Conservation (phyloP, 2,113 vertebrate genomes). For the Thunnus thynnus region DNA sequence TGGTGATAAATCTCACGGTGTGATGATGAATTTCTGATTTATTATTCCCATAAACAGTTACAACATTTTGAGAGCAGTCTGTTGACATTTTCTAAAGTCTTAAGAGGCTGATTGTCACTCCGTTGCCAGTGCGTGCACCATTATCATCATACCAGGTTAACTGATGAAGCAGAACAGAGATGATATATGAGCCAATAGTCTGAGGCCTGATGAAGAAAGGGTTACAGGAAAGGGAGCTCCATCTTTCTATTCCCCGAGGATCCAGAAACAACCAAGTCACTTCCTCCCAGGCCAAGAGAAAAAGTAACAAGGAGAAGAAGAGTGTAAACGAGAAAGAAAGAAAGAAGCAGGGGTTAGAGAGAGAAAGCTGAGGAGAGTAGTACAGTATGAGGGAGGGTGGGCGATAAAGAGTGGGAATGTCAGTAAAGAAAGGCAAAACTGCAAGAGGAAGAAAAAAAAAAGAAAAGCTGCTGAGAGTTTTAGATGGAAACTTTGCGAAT, state of each 20-base stretch:
- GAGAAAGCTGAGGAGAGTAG: slow-evolving; percentile 40
- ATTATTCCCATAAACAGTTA: neutral
- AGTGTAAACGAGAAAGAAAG: slow-evolving; percentile 13
- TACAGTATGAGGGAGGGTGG: slow-evolving; percentile 47
- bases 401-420: slow-evolving; percentile 43
- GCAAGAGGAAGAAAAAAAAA: neutral
- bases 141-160: slow-evolving; percentile 22
- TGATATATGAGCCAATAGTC: neutral
- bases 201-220: slow-evolving; percentile 70
- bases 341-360: slow-evolving; percentile 18
- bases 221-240: slow-evolving; percentile 85
- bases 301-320: slow-evolving; percentile 64
- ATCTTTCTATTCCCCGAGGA: slow-evolving; percentile 77
- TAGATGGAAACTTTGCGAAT: slow-evolving; percentile 75
- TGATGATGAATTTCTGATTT: slow-evolving; percentile 8
- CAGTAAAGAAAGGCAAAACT: slow-evolving; percentile 52
- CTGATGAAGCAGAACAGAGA: slow-evolving; percentile 30
- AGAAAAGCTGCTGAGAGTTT: slow-evolving; percentile 41
- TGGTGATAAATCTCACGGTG: neutral
- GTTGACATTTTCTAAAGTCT: neutral
- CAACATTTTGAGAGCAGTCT: slow-evolving; percentile 9
- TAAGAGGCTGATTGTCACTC: neutral
- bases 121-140: neutral
- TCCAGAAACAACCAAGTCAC: slow-evolving; percentile 81
- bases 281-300: slow-evolving; percentile 79